Conservation (phyloP, 2,888 invertebrate genomes). For the Globia sparganii region DNA sequence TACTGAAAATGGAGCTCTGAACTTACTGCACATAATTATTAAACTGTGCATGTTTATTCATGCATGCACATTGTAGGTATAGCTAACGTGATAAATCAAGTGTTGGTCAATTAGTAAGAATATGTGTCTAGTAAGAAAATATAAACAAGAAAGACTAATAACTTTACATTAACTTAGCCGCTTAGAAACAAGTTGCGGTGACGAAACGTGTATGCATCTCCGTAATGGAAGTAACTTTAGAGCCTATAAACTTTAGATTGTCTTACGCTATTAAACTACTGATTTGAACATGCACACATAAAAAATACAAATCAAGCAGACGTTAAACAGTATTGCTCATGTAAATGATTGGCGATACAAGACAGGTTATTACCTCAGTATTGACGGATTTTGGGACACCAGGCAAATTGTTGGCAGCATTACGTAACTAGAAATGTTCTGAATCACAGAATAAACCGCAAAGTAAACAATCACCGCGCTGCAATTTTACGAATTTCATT, state of each 20-base stretch:
- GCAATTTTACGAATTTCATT: constrained; percentile 48
- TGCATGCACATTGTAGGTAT: constrained; percentile 4
- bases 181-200: constrained; percentile 53
- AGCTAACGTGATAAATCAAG: constrained; percentile 58
- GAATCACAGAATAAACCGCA: constrained; percentile 40
- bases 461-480: constrained; percentile 35
- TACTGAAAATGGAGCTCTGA: constrained; percentile 31
- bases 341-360: constrained; percentile 37
- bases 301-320: constrained; percentile 40
- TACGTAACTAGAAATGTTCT: constrained; percentile 48
- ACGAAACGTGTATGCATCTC: constrained; percentile 50
- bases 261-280: constrained; percentile 58
- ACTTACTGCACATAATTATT: constrained; percentile 28
- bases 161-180: constrained; percentile 58
- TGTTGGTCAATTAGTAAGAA: constrained; percentile 62
- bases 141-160: constrained; percentile 66
- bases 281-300: constrained; percentile 49
- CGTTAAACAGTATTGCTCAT: constrained; percentile 37
- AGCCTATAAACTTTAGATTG: constrained; percentile 61
- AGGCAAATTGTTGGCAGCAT: constrained; percentile 37
- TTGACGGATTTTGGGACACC: constrained; percentile 45
- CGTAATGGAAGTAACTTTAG: constrained; percentile 57
- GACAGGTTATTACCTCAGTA: constrained; percentile 45
- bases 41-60: constrained; percentile 31
- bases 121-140: constrained; percentile 64